phyloP scores from a whole-genome alignment of 1,140 invertebrate genomes.

The Aphelinus certus region DNA sequence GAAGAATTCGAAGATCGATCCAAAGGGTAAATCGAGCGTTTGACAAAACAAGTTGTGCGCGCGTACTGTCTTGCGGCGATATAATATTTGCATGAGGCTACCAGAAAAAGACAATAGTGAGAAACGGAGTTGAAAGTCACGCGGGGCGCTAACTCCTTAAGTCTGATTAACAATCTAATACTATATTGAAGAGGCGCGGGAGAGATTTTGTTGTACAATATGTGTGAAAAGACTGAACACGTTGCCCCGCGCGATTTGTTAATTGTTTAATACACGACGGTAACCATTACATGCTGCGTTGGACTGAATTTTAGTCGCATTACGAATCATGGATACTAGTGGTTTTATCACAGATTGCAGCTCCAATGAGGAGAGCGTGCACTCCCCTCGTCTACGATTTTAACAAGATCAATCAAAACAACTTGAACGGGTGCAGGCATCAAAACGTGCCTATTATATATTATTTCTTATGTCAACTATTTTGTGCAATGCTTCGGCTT shows the following conservation, averaged over 20 bases:
- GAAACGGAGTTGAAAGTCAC: not conserved
- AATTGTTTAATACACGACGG: slow-evolving; percentile 12
- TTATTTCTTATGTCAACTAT: slow-evolving; percentile 19
- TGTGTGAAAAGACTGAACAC: not conserved
- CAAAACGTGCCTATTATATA: slow-evolving; percentile 37
- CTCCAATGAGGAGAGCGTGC: slow-evolving; percentile 36
- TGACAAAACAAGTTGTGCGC: slow-evolving; percentile 7
- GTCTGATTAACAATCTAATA: not conserved
- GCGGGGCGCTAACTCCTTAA: not conserved
- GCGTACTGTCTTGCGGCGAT: not conserved
- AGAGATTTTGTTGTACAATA: not conserved
- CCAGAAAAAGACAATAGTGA: not conserved
- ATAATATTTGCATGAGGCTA: slow-evolving; percentile 8
- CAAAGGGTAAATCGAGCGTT: not conserved
- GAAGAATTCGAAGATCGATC: not conserved
- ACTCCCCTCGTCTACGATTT: slow-evolving; percentile 38
- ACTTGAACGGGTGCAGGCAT: not conserved
- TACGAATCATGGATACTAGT: slow-evolving; percentile 40
- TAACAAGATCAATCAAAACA: slow-evolving; percentile 33
- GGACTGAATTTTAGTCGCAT: slow-evolving; percentile 38
- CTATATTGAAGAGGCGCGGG: not conserved
- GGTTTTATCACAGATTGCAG: slow-evolving; percentile 47
- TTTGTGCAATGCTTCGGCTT: slow-evolving; percentile 30
- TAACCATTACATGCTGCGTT: slow-evolving; percentile 37
- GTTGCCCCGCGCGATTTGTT: not conserved